These are phyloP conservation scores for Zelostemma sp. DNA, from an alignment of 1,140 invertebrate genomes.

Conservation along the genomic window DNA sequence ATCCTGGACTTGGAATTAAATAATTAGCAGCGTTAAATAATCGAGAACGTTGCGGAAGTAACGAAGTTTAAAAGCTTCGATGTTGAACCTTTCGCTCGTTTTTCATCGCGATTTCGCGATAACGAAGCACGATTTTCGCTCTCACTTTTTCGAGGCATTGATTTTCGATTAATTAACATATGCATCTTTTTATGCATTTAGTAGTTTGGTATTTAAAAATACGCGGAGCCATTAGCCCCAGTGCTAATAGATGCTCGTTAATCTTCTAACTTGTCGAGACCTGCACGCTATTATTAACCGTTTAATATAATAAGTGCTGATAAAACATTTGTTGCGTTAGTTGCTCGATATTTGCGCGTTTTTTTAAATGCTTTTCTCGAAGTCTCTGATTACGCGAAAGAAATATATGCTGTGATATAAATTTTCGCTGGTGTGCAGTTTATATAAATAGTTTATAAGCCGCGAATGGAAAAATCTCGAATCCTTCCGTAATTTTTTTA, in stretches of 20 bases:
- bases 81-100: neutral
- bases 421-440: too few relatives aligned
- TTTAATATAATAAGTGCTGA: too few relatives aligned
- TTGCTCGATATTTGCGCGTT: too few relatives aligned
- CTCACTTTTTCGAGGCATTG: neutral
- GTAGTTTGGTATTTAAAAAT: constrained; percentile 10
- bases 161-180: constrained; percentile 1
- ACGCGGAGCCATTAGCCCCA: constrained; percentile 12
- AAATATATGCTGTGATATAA: too few relatives aligned
- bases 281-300: constrained; percentile 10
- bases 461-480: too few relatives aligned
- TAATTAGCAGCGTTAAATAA: neutral
- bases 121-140: neutral
- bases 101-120: neutral
- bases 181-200: neutral
- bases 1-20: neutral
- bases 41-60: too few relatives aligned
- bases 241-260: constrained; percentile 10
- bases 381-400: too few relatives aligned
- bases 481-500: too few relatives aligned
- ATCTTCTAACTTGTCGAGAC: constrained; percentile 15
- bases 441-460: too few relatives aligned
- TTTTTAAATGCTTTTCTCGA: too few relatives aligned
- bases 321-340: too few relatives aligned
- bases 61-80: neutral